Percentiles rank a stretch among this genome's conserved stretches.
phyloP scores from a whole-genome alignment of 2,113 vertebrate genomes.

The Peromyscus maniculatus region DNA sequence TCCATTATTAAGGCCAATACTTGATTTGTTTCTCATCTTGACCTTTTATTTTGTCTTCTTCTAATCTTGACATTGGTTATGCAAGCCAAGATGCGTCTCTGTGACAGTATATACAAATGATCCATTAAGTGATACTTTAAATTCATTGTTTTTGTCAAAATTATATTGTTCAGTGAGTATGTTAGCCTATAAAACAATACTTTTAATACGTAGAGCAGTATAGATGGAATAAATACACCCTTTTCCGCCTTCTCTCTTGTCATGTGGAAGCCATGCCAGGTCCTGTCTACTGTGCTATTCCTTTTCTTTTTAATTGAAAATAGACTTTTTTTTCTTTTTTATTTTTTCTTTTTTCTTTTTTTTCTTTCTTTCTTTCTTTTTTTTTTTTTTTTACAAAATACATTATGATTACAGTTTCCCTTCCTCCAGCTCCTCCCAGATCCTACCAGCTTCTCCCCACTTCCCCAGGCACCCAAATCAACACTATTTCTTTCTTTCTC shows the following conservation, averaged over 20 bases:
- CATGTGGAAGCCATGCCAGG: background rate
- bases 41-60: background rate
- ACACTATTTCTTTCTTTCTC: too few relatives aligned
- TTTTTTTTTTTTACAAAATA: too few relatives aligned
- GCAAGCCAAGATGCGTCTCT: background rate
- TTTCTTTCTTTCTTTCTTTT: too few relatives aligned
- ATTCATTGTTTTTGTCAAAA: background rate
- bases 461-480: too few relatives aligned
- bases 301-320: too few relatives aligned
- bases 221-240: background rate
- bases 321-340: too few relatives aligned
- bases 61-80: background rate
- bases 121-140: conserved; percentile 11
- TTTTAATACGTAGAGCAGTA: background rate
- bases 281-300: too few relatives aligned
- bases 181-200: background rate
- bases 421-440: too few relatives aligned
- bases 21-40: background rate
- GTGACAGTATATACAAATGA: background rate
- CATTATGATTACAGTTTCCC: too few relatives aligned
- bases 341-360: too few relatives aligned
- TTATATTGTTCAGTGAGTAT: background rate
- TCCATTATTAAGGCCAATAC: background rate
- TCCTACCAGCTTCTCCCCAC: too few relatives aligned
- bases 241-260: background rate